Base-by-base conservation (phyloP, 2,888 invertebrate species). In the Epiblema foenella region DNA sequence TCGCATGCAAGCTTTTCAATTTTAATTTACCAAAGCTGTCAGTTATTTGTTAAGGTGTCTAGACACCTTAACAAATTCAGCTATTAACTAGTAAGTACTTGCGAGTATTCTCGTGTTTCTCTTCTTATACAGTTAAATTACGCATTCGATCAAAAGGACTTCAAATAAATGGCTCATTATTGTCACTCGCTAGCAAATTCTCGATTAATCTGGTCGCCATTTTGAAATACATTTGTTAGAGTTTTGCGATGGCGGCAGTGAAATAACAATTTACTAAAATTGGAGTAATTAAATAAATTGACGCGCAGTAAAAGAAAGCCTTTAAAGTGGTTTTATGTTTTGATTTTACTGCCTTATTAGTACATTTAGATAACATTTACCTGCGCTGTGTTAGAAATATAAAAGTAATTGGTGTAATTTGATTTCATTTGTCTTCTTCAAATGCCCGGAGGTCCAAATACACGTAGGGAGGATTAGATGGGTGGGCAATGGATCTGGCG, bases 281-380 rank as follows among this genome's bases (percentile, higher is more conserved):
- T 69, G 63, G 73, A 65, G 69, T 69, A 76, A 78, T 79, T 73
- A 77, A 79, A 76, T 68, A 75, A 74, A 77, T 79, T 77, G 74
- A 77, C 77, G 73, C 75, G 49, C 69, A 75, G 69, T 75, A 73
- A 75, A 75, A 69, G 74, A 64, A 75, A 76, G 69, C 71, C 75
- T 77, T 77, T 81, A 79, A 75, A 77, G 74, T 62, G 68, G 60
- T 54, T 51, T 52, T 11, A 39, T n/a, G 33, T 11, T 54, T 66
- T 42, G 18, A 60, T 60, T 68, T 68, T 54, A 60, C 42, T 62
- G 49, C 54, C 37, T 58, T 60, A 60, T 54, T 68, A 54, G 54
- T 42, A 42, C 20, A 37, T 10, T 54, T n/a, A 65, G 17, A 59
- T 59, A 58, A 67, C 51, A 17, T 17, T 67, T 51, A 58, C 54